phyloP scores from a whole-genome alignment of 2,888 invertebrate species.

The Hoplodrina ambigua region DNA sequence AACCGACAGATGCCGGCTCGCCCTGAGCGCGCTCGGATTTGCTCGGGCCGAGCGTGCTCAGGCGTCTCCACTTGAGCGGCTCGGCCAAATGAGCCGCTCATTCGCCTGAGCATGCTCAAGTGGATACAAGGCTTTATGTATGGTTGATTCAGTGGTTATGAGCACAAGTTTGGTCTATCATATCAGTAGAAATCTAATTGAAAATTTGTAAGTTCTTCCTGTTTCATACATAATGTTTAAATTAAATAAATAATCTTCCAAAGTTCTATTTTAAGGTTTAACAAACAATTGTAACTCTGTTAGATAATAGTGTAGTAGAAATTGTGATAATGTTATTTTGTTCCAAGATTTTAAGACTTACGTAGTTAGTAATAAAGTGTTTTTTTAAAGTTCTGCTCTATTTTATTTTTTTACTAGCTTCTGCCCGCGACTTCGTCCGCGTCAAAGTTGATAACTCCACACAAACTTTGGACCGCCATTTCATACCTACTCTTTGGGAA shows the following conservation, averaged over 20 bases:
- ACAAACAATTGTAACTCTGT: background rate
- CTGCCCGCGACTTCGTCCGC: too few species aligned
- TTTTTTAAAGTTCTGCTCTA: conserved; percentile 1
- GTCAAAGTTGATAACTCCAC: too few species aligned
- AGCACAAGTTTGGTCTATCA: background rate
- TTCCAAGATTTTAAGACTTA: conserved; percentile 54
- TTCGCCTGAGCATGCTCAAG: too few species aligned
- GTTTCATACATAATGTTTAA: background rate
- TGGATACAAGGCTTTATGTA: too few species aligned
- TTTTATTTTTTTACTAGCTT: too few species aligned
- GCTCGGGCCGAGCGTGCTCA: too few species aligned
- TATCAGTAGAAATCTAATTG: background rate
- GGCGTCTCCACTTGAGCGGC: too few species aligned
- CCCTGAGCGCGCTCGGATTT: too few species aligned
- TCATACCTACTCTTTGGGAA: too few species aligned
- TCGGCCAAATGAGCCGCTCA: too few species aligned
- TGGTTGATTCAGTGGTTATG: background rate
- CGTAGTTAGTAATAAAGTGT: conserved; percentile 47
- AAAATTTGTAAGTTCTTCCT: background rate
- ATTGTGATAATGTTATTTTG: conserved; percentile 48
- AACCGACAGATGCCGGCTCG: too few species aligned
- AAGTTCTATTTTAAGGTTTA: conserved; percentile 9
- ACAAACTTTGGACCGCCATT: too few species aligned
- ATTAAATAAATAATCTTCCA: background rate
- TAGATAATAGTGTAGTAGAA: conserved; percentile 49